Evolutionary conservation across 2,888 invertebrate species (phyloP).

Genomic region (Yponomeuta sedellus): DNA sequence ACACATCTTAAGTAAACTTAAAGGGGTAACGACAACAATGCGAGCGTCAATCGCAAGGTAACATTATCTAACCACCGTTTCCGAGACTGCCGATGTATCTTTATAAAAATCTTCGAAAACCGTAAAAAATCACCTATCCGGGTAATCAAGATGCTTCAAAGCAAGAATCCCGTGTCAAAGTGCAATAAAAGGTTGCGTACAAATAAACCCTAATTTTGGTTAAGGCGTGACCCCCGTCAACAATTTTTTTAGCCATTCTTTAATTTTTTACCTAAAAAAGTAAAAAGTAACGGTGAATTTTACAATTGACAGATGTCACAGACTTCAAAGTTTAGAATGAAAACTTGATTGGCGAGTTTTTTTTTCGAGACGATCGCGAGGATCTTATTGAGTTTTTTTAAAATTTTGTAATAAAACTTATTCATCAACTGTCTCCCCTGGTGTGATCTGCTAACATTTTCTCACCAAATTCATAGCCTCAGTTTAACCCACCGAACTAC

Average conservation of each 20-base stretch:
- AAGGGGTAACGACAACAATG: constrained; percentile 51
- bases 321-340: constrained; percentile 63
- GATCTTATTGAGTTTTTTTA: constrained; percentile 41
- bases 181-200: constrained; percentile 66
- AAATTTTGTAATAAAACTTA: constrained; percentile 43
- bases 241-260: constrained; percentile 56
- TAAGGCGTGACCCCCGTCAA: constrained; percentile 73
- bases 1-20: constrained; percentile 51
- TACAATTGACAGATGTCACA: constrained; percentile 56
- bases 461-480: constrained; percentile 36
- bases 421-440: constrained; percentile 42
- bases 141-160: constrained; percentile 60
- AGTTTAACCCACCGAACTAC: not conserved
- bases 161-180: constrained; percentile 66
- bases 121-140: constrained; percentile 38
- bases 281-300: constrained; percentile 55
- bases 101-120: constrained; percentile 51
- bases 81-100: constrained; percentile 61
- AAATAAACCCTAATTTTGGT: constrained; percentile 70
- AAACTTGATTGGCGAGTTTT: constrained; percentile 72
- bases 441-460: constrained; percentile 44
- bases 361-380: constrained; percentile 55
- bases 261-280: constrained; percentile 51
- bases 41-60: constrained; percentile 38
- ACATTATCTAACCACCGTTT: constrained; percentile 66